These are phyloP conservation scores for Tamandua tetradactyla DNA, from an alignment of 2,797 vertebrate species.

Conservation along the genomic window DNA sequence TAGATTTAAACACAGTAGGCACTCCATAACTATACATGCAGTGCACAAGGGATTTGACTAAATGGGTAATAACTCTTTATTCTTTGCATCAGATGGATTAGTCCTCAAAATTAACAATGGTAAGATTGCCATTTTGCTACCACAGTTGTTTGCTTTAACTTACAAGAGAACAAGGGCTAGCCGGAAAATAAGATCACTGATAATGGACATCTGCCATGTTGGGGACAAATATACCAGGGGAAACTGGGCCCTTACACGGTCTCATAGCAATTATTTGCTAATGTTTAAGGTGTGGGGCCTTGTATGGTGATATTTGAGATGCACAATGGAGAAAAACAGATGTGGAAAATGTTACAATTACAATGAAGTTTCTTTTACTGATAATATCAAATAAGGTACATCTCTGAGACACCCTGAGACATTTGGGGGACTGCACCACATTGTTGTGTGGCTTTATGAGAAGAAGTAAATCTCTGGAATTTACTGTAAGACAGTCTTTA, in stretches of 20 bases:
- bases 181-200: not conserved
- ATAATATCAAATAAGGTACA: not conserved
- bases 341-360: not conserved
- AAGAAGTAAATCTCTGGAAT: not conserved
- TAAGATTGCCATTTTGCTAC: not conserved
- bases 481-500: not conserved
- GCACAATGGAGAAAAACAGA: not conserved
- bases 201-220: not conserved
- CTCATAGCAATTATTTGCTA: not conserved
- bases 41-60: not conserved
- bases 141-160: not conserved
- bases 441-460: not conserved
- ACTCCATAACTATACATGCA: not conserved
- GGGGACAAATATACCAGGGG: not conserved
- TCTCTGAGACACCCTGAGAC: not conserved
- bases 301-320: not conserved
- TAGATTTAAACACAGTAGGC: not conserved
- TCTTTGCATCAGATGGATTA: not conserved
- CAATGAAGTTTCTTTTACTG: not conserved
- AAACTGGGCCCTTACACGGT: not conserved
- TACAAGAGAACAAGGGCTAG: not conserved
- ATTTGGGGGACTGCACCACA: not conserved
- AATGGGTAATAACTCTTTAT: not conserved
- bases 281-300: not conserved
- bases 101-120: not conserved